Conservation (phyloP, 2,888 invertebrate genomes). For the Agrotis clavis region DNA sequence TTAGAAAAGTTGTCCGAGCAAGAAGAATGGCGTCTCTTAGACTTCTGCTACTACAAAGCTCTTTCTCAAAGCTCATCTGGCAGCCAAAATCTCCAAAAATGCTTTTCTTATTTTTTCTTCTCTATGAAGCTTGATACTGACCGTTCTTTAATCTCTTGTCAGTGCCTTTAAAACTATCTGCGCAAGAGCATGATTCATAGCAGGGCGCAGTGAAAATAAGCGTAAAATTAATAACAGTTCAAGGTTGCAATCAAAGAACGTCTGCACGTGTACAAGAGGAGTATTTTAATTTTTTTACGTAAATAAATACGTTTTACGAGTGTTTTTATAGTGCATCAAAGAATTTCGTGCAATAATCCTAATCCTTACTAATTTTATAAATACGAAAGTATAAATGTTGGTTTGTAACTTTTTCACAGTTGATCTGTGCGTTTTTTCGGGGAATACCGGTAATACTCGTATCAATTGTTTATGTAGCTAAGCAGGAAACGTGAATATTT, state of each 20-base stretch:
- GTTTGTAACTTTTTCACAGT: no score
- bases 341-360: neutral
- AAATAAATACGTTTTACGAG: conserved; percentile 69
- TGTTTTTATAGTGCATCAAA: conserved; percentile 50
- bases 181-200: conserved; percentile 72
- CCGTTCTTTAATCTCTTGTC: neutral
- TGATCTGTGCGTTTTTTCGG: conserved; percentile 10
- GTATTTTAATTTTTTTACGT: conserved; percentile 71
- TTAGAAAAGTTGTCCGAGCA: no score
- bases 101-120: neutral
- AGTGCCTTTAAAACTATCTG: conserved; percentile 56
- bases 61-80: no score
- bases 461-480: conserved; percentile 1
- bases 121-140: neutral
- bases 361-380: no score
- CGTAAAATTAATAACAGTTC: conserved; percentile 85
- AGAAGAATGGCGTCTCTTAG: no score
- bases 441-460: conserved; percentile 7
- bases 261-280: conserved; percentile 61
- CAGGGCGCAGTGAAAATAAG: conserved; percentile 81
- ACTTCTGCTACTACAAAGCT: no score
- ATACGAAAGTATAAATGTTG: no score
- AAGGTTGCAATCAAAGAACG: conserved; percentile 80
- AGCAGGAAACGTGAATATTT: neutral
- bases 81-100: neutral